A percentile compares a stretch with the other conserved stretches of the same genome.
phyloP scores from a whole-genome alignment of 1,140 invertebrate species.

The Brachionus rubens region DNA sequence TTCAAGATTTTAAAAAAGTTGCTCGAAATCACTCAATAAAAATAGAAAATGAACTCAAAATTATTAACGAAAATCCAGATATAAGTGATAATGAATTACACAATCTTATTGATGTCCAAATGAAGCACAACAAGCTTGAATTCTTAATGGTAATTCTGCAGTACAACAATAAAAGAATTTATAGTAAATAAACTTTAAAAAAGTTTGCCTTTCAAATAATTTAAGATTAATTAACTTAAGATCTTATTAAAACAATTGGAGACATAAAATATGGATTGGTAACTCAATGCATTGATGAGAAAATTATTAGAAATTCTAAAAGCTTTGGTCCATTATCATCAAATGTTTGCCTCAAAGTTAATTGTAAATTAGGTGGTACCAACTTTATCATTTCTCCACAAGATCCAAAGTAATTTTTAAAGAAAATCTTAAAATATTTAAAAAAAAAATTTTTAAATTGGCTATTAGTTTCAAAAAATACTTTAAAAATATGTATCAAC shows the following conservation, averaged over 20 bases:
- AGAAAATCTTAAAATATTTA: not conserved
- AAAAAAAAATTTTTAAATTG: not conserved
- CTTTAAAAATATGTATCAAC: not conserved
- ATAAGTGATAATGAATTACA: too few relatives aligned
- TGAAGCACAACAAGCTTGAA: not conserved
- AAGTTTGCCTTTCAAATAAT: too few relatives aligned
- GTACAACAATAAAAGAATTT: too few relatives aligned
- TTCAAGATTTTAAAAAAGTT: not conserved
- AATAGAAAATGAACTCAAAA: too few relatives aligned
- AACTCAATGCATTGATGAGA: conserved; percentile 2
- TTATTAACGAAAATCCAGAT: too few relatives aligned
- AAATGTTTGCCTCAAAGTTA: conserved; percentile 23
- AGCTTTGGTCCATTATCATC: not conserved
- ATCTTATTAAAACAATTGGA: not conserved
- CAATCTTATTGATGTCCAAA: too few relatives aligned
- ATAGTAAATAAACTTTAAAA: too few relatives aligned
- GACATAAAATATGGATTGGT: not conserved
- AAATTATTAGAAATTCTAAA: not conserved
- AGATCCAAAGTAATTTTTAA: conserved; percentile 6
- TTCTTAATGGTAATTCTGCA: too few relatives aligned
- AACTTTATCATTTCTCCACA: not conserved
- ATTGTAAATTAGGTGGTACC: conserved; percentile 2
- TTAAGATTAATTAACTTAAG: too few relatives aligned
- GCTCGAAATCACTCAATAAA: not conserved
- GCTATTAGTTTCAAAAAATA: not conserved